Conservation (phyloP, 2,888 invertebrate genomes). For the Chrysina gloriosa region DNA sequence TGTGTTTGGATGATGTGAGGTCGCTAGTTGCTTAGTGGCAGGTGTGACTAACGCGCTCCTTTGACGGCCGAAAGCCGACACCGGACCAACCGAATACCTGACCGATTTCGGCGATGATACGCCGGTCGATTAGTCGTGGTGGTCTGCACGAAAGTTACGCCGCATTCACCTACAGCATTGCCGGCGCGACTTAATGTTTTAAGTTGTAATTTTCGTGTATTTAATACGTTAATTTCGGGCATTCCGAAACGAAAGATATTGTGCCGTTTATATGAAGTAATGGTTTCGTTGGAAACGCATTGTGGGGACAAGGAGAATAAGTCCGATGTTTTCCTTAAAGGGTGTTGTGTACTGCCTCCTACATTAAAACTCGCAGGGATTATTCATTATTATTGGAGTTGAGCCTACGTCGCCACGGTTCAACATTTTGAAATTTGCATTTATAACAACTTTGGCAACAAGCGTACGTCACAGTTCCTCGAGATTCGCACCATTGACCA, state of each 20-base stretch:
- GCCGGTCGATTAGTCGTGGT: slow-evolving; percentile 15
- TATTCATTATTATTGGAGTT: too few species aligned
- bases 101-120: slow-evolving; percentile 9
- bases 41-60: slow-evolving; percentile 65
- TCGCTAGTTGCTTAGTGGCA: slow-evolving; percentile 57
- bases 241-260: slow-evolving; percentile 8
- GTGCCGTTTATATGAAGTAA: slow-evolving; percentile 21
- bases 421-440: too few species aligned
- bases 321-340: too few species aligned
- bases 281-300: not conserved
- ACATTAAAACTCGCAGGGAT: not conserved
- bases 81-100: slow-evolving; percentile 53
- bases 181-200: slow-evolving; percentile 62
- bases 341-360: not conserved
- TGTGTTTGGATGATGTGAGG: slow-evolving; percentile 60
- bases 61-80: slow-evolving; percentile 62
- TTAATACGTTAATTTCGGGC: slow-evolving; percentile 47
- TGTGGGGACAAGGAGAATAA: not conserved
- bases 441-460: too few species aligned
- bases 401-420: too few species aligned
- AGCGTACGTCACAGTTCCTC: too few species aligned
- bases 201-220: slow-evolving; percentile 61
- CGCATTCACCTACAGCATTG: slow-evolving; percentile 63
- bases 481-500: too few species aligned
- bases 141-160: slow-evolving; percentile 53